Evolutionary conservation across 2,113 vertebrate species (phyloP).

Genomic region (Poicephalus gulielmi): DNA sequence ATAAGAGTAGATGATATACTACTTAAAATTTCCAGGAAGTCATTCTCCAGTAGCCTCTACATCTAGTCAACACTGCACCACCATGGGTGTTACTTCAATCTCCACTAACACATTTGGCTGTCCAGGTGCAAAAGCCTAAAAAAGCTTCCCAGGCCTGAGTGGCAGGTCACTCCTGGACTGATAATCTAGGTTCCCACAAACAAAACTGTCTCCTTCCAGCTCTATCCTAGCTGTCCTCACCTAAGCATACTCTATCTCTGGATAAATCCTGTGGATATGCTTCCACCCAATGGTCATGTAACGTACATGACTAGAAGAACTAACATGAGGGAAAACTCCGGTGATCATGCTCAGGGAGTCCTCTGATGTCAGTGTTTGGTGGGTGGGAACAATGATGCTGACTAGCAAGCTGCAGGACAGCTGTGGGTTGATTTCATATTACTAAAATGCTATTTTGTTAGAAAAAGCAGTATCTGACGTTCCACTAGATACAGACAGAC

Average conservation of each 20-base stretch:
- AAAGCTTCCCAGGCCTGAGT: not conserved
- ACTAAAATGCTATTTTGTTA: not conserved
- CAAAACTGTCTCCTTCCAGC: not conserved
- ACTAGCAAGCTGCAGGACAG: slow-evolving; percentile 9
- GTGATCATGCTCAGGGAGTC: slow-evolving; percentile 57
- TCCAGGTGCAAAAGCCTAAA: not conserved
- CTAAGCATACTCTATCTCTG: not conserved
- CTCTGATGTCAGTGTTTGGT: slow-evolving; percentile 48
- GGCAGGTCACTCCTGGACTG: not conserved
- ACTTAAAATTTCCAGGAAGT: not conserved
- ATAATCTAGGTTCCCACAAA: not conserved
- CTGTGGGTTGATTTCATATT: not conserved
- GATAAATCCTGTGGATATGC: slow-evolving; percentile 68
- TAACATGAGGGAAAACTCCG: slow-evolving; percentile 73
- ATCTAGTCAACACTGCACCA: not conserved
- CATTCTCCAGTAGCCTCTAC: not conserved
- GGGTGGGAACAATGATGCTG: slow-evolving; percentile 38
- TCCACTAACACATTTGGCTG: not conserved
- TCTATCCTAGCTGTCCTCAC: not conserved
- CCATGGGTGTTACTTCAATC: not conserved
- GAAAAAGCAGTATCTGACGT: not conserved
- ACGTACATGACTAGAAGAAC: slow-evolving; percentile 60
- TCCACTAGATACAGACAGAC: not conserved
- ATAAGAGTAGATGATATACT: not conserved
- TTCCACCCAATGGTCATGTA: slow-evolving; percentile 77